Conservation (phyloP, 2,797 vertebrate species). For the Catharus ustulatus region DNA sequence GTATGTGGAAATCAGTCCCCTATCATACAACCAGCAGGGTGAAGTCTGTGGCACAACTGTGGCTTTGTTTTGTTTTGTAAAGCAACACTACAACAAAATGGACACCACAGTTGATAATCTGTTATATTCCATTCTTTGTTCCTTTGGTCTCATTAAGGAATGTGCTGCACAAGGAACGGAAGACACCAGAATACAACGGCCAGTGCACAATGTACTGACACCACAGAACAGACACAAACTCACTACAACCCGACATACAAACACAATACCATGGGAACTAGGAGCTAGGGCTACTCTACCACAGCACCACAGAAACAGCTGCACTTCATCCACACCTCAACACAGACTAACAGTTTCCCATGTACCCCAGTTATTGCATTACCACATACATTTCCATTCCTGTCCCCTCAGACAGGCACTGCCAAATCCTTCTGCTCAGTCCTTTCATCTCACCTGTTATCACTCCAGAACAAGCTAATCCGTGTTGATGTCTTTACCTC, state of each 20-base stretch:
- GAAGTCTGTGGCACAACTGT: background rate
- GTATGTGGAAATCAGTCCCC: background rate
- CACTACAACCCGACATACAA: background rate
- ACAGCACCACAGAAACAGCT: background rate
- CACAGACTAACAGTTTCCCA: background rate
- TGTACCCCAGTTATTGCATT: background rate
- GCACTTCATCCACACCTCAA: background rate
- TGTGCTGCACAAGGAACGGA: fast-evolving
- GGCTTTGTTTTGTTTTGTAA: background rate
- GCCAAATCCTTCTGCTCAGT: background rate
- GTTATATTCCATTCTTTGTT: background rate
- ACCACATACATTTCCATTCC: background rate
- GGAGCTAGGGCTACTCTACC: background rate
- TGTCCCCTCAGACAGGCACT: background rate
- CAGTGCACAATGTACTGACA: background rate
- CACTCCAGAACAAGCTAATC: background rate
- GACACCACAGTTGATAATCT: background rate
- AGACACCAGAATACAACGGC: fast-evolving
- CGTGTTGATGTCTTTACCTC: background rate
- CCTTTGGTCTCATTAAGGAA: background rate
- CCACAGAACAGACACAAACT: background rate
- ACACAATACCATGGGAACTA: background rate
- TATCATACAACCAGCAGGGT: background rate
- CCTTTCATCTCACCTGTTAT: conserved; percentile 5
- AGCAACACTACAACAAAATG: background rate